Evolutionary conservation across 2,888 invertebrate genomes (phyloP), one percentile per base, ranked within the genome.

Genomic region (Cataglyphis rosenhaueri): DNA sequence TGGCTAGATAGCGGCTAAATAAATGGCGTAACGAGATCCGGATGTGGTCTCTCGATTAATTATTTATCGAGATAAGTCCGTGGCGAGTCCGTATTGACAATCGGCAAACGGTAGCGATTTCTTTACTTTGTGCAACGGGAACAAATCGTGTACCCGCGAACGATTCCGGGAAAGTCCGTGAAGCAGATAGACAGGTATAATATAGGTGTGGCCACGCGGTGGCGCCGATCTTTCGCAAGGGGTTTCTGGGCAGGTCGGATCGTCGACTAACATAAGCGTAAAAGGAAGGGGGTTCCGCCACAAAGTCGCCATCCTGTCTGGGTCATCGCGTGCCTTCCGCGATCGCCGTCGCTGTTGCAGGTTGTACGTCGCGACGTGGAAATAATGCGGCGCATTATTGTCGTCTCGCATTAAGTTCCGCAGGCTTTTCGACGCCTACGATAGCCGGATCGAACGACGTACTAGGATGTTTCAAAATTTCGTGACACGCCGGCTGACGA

Each of bases 281-380:
- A 87, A 87, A 71, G 88, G 88, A 87, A 71, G 87, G 88, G 88
- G 89, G 85, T 85, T 86, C n/a, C 52, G 52, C n/a, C 82, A 82
- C 76, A 12, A 84, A 89, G 92, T 92, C 92, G 92, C 92, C 92
- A 89, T 88, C 87, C 91, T 92, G 92, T 92, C 92, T 92, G 91
- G 92, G 92, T 92, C 92, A 92, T 92, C 92, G 92, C 92, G 92
- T 92, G 92, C 89, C 86, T 91, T 88, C 88, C 86, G 79, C 86
- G 82, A 74, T 74, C 86, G 82, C 76, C 81, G 48, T 10, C 65
- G 41, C 44, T 59, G 48, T 32, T 44, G 82, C 85, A 82, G 88
- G 73, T 88, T 88, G 74, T 85, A 88, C 84, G 88, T 87, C 85
- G 89, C 84, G 71, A 84, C 87, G 87, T 87, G 86, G 86, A 89